Percentiles rank a stretch among this genome's conserved stretches.
Evolutionary conservation across 2,888 invertebrate genomes (phyloP).

Genomic region (Dasypogon diadema): DNA sequence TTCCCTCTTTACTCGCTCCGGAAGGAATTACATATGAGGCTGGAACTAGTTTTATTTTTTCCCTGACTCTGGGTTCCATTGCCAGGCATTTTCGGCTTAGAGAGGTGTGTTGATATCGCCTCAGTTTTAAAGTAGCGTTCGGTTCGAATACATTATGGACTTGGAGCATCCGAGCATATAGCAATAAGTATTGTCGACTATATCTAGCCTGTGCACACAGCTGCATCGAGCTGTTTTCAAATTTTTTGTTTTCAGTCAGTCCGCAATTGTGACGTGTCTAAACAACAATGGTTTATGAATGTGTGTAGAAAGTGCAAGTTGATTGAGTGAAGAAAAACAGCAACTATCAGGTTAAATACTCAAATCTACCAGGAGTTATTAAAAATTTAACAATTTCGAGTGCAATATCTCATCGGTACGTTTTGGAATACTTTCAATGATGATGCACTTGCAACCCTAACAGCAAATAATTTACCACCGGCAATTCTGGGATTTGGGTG

Average conservation of each 20-base stretch:
- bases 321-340: not conserved
- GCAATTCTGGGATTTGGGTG: not conserved
- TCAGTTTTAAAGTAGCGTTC: constrained; percentile 68
- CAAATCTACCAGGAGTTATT: too few relatives aligned
- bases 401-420: not conserved
- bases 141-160: constrained; percentile 60
- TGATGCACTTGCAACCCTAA: not conserved
- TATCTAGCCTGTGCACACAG: constrained; percentile 32
- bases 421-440: not conserved
- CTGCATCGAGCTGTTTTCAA: constrained; percentile 21
- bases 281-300: constrained; percentile 17
- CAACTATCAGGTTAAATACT: not conserved
- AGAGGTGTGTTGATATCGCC: constrained; percentile 61
- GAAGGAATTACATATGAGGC: constrained; percentile 25
- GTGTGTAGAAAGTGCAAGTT: constrained; percentile 45
- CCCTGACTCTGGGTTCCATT: constrained; percentile 19
- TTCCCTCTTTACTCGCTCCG: not conserved
- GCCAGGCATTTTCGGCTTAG: constrained; percentile 39
- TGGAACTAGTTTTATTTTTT: constrained; percentile 32
- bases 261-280: constrained; percentile 13
- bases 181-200: constrained; percentile 19
- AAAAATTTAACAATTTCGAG: too few relatives aligned
- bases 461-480: not conserved
- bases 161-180: constrained; percentile 36
- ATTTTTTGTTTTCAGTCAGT: constrained; percentile 13